These are phyloP conservation scores for Drosophila sucinea DNA, from an alignment of 1,140 invertebrate genomes.

Conservation along the genomic window DNA sequence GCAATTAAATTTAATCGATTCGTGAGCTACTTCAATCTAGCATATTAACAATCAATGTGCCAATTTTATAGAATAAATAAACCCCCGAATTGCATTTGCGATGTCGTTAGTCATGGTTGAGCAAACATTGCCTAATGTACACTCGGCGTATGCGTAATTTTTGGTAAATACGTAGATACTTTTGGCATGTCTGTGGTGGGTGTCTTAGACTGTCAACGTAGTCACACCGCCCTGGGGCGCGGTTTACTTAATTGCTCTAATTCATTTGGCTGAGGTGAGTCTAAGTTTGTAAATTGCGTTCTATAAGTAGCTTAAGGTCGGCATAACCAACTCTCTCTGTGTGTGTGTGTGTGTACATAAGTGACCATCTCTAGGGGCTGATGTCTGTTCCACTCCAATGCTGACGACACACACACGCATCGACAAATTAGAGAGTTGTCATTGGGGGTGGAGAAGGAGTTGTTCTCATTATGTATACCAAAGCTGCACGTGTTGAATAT, in stretches of 20 bases:
- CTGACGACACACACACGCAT: slow-evolving; percentile 61
- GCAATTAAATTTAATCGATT: too few relatives aligned
- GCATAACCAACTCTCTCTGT: slow-evolving; percentile 6
- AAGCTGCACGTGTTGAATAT: slow-evolving; percentile 57
- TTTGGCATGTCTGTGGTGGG: neutral
- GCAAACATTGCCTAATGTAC: neutral
- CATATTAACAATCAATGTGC: too few relatives aligned
- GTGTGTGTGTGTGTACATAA: slow-evolving; percentile 23
- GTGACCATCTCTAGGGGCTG: slow-evolving; percentile 37
- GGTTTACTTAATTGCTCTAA: slow-evolving; percentile 64
- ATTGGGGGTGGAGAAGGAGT: neutral
- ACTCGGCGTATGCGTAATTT: slow-evolving; percentile 46
- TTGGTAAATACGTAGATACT: slow-evolving; percentile 22
- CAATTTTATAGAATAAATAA: too few relatives aligned
- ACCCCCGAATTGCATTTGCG: neutral
- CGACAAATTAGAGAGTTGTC: slow-evolving; percentile 13
- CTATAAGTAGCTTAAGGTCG: slow-evolving; percentile 44
- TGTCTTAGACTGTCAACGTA: slow-evolving; percentile 4
- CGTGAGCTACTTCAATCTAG: too few relatives aligned
- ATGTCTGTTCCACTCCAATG: slow-evolving; percentile 23
- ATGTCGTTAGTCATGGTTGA: neutral
- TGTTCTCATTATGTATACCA: slow-evolving; percentile 12
- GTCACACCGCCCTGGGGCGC: slow-evolving; percentile 32
- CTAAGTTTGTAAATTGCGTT: slow-evolving; percentile 56
- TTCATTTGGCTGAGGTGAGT: slow-evolving; percentile 70